Percentiles rank a stretch among this genome's conserved stretches.
phyloP scores from a whole-genome alignment of 2,888 invertebrate species.

The Protodeltote pygarga region DNA sequence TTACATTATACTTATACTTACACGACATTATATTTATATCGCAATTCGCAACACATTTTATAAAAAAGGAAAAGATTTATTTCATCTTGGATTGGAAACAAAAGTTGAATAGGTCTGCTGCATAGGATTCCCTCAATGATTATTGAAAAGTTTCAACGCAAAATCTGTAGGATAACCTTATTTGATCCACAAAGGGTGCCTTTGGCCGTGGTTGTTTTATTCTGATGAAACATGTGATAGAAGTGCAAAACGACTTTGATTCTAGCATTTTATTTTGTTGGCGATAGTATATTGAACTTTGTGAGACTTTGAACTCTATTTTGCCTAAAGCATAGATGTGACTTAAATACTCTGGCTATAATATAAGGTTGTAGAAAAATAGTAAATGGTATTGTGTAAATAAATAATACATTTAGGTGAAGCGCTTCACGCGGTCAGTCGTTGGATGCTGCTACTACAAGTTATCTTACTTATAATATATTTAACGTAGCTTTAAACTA shows the following conservation, averaged over 20 bases:
- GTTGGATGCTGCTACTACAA: too few species aligned
- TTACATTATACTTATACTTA: too few species aligned
- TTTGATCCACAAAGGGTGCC: constrained; percentile 64
- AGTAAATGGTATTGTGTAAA: too few species aligned
- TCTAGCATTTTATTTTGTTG: constrained; percentile 57
- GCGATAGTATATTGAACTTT: constrained; percentile 10
- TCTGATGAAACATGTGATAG: constrained; percentile 67
- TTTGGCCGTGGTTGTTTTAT: constrained; percentile 59
- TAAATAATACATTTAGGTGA: too few species aligned
- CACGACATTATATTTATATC: background rate
- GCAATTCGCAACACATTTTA: background rate
- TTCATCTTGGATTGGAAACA: constrained; percentile 49
- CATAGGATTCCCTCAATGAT: constrained; percentile 77
- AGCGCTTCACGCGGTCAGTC: too few species aligned
- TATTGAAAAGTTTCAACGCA: constrained; percentile 73
- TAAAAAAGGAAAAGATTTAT: constrained; percentile 29
- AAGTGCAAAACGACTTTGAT: constrained; percentile 60
- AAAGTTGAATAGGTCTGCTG: constrained; percentile 61
- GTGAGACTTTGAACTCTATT: constrained; percentile 17
- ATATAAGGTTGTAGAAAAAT: too few species aligned
- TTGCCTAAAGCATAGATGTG: background rate
- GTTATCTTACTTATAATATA: too few species aligned
- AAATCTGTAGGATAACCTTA: constrained; percentile 59
- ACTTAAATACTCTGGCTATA: too few species aligned
- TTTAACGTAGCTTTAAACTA: too few species aligned